Evolutionary conservation across 1,140 invertebrate species (phyloP).

Genomic region (Drosophila tristis): DNA sequence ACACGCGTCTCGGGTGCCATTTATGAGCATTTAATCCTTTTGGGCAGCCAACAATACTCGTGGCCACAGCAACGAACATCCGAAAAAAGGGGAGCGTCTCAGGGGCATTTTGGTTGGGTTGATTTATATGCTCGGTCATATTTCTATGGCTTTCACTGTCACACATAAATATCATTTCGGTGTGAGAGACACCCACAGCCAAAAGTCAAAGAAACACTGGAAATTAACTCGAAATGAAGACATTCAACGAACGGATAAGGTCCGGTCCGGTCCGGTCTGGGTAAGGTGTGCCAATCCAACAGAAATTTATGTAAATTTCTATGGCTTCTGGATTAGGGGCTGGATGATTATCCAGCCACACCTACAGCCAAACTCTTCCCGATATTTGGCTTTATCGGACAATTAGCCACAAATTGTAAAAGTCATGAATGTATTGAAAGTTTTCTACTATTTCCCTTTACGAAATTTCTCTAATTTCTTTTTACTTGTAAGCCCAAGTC

Average conservation of each 20-base stretch:
- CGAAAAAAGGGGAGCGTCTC: constrained; percentile 61
- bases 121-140: constrained; percentile 68
- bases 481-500: constrained; percentile 23
- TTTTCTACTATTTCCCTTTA: constrained; percentile 35
- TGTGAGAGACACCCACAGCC: constrained; percentile 53
- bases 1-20: constrained; percentile 44
- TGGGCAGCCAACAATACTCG: constrained; percentile 31
- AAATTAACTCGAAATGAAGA: constrained; percentile 69
- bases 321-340: constrained; percentile 57
- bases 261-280: background rate
- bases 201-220: constrained; percentile 18
- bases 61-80: constrained; percentile 39
- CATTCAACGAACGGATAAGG: constrained; percentile 46
- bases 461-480: constrained; percentile 48
- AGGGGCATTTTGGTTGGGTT: constrained; percentile 61
- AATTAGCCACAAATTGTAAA: constrained; percentile 21
- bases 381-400: constrained; percentile 23
- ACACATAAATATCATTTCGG: constrained; percentile 50
- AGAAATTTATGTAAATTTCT: constrained; percentile 53
- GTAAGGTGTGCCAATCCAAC: constrained; percentile 51
- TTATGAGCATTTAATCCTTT: constrained; percentile 74
- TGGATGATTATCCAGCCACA: constrained; percentile 10
- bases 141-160: constrained; percentile 78
- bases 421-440: constrained; percentile 26
- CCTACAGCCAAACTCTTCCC: constrained; percentile 1